Conservation (phyloP, 1,140 invertebrate genomes). For the Akabosia matsudoensis region DNA sequence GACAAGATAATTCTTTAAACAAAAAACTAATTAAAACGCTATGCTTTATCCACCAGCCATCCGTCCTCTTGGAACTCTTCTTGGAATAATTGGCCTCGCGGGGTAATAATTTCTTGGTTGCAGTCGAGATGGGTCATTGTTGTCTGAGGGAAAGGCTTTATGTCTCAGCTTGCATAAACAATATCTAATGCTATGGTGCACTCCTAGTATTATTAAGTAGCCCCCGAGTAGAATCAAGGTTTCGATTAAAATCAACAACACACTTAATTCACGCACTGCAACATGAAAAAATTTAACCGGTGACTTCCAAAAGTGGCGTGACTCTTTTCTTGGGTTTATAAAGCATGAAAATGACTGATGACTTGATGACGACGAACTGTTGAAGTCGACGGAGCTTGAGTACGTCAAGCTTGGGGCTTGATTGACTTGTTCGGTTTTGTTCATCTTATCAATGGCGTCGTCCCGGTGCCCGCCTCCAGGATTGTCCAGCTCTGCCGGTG, state of each 20-base stretch:
- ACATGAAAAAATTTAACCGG: not conserved
- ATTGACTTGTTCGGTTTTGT: too few relatives aligned
- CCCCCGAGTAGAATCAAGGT: slow-evolving; percentile 24
- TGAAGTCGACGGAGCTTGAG: too few relatives aligned
- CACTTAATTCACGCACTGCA: slow-evolving; percentile 25
- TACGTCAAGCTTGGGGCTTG: too few relatives aligned
- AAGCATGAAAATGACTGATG: not conserved
- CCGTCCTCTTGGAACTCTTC: not conserved
- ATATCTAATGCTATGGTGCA: not conserved
- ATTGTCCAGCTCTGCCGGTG: too few relatives aligned
- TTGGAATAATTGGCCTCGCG: not conserved
- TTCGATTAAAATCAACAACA: slow-evolving; percentile 30
- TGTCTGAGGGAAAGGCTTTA: not conserved
- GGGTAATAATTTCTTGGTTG: not conserved
- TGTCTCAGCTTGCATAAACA: not conserved
- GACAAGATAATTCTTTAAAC: not conserved
- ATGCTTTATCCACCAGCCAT: slow-evolving; percentile 1
- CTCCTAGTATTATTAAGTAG: slow-evolving; percentile 27
- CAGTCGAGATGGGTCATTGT: not conserved
- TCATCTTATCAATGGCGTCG: too few relatives aligned
- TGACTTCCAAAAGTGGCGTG: not conserved
- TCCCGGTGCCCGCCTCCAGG: too few relatives aligned
- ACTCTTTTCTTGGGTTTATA: not conserved
- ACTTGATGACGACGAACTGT: too few relatives aligned
- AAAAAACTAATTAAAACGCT: too few relatives aligned